Conservation (phyloP, 2,113 vertebrate species). For the Lamprotornis superbus region DNA sequence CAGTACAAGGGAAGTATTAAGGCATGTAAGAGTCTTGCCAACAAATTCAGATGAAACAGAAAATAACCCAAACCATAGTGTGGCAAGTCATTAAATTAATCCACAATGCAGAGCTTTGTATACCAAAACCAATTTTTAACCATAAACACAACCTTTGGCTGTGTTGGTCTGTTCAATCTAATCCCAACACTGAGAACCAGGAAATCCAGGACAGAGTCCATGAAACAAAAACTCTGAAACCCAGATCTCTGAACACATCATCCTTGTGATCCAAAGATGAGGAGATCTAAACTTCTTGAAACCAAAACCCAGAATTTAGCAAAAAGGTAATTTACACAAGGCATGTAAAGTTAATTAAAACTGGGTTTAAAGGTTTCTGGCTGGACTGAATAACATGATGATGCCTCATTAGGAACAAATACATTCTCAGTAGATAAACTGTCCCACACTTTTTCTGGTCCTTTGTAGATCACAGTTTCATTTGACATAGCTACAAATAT, state of each 20-base stretch:
- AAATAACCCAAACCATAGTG: background rate
- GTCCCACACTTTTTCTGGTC: background rate
- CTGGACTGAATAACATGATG: background rate
- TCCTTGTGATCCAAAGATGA: background rate
- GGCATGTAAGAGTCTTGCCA: background rate
- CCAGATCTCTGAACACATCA: background rate
- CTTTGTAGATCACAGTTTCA: background rate
- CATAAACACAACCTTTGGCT: background rate
- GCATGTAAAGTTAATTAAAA: background rate
- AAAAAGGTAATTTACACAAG: background rate
- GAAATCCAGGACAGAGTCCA: background rate
- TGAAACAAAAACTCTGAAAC: background rate
- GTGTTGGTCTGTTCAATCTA: background rate
- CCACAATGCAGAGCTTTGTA: background rate
- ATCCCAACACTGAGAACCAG: background rate
- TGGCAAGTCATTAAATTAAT: background rate
- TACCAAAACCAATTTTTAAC: background rate
- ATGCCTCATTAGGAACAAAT: background rate
- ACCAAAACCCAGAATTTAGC: background rate
- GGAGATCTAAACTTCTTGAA: background rate
- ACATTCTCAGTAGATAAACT: background rate
- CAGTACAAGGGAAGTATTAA: background rate
- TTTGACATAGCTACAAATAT: background rate
- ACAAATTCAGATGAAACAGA: background rate
- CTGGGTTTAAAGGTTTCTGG: background rate